phyloP scores from a whole-genome alignment of 2,797 vertebrate species.

The Arrhamphus sclerolepis region DNA sequence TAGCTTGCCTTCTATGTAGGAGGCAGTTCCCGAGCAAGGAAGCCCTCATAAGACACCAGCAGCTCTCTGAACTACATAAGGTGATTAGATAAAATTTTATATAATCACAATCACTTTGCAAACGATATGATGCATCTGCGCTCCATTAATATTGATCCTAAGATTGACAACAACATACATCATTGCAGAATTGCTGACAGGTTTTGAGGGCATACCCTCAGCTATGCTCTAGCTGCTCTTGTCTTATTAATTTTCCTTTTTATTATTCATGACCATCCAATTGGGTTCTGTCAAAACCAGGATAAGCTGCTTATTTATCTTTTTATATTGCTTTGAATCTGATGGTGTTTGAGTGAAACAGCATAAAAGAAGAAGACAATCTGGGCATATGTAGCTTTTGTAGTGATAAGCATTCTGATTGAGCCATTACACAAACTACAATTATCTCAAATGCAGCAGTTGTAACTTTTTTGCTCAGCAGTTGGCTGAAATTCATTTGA shows the following conservation, averaged over 20 bases:
- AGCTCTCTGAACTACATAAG: conserved; percentile 90
- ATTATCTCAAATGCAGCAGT: not conserved
- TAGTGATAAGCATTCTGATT: not conserved
- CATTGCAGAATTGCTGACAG: too few relatives aligned
- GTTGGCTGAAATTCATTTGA: not conserved
- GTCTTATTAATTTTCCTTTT: too few relatives aligned
- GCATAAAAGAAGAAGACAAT: not conserved
- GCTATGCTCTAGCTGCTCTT: too few relatives aligned
- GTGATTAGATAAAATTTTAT: conserved; percentile 42
- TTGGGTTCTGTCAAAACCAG: too few relatives aligned
- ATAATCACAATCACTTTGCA: not conserved
- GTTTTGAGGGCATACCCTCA: too few relatives aligned
- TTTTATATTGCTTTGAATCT: too few relatives aligned
- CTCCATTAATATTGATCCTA: too few relatives aligned
- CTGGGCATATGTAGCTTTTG: not conserved
- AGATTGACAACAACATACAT: not conserved
- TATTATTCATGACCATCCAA: too few relatives aligned
- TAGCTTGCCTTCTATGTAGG: conserved; percentile 91
- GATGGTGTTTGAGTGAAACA: too few relatives aligned
- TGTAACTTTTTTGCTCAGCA: too few relatives aligned
- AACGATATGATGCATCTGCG: not conserved
- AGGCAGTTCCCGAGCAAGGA: conserved; percentile 94
- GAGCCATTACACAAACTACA: not conserved
- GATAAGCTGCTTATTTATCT: too few relatives aligned
- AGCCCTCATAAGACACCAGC: conserved; percentile 90